phyloP scores from a whole-genome alignment of 1,140 invertebrate genomes.

The Temnothorax nylanderi region DNA sequence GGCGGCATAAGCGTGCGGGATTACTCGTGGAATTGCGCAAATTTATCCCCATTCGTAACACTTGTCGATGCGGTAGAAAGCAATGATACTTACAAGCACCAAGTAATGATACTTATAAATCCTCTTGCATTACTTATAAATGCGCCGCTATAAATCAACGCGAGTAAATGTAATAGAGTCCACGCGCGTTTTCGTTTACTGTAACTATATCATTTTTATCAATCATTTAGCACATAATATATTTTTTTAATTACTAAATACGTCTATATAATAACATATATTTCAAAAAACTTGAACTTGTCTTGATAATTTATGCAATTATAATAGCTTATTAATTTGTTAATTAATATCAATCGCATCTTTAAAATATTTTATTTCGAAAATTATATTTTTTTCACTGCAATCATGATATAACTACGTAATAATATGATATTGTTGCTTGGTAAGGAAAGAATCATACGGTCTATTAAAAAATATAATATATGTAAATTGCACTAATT shows the following conservation, averaged over 20 bases:
- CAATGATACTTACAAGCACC: conserved; percentile 40
- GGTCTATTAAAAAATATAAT: conserved; percentile 4
- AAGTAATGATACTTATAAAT: conserved; percentile 42
- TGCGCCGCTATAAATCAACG: not conserved
- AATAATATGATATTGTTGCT: not conserved
- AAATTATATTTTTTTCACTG: not conserved
- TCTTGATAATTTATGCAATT: not conserved
- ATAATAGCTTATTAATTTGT: not conserved
- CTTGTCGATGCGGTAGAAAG: conserved; percentile 34
- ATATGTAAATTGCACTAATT: not conserved
- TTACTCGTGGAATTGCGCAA: conserved; percentile 35
- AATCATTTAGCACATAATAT: not conserved
- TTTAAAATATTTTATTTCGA: not conserved
- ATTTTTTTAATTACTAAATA: not conserved
- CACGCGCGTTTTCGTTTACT: not conserved
- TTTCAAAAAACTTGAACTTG: not conserved
- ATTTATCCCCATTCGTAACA: conserved; percentile 56
- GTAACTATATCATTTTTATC: not conserved
- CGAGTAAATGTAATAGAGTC: conserved; percentile 5
- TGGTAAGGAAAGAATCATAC: not conserved
- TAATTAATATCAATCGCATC: not conserved
- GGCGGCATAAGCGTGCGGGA: conserved; percentile 13
- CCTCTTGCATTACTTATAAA: conserved; percentile 9
- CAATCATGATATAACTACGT: not conserved
- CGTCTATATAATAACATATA: not conserved